phyloP scores from a whole-genome alignment of 2,113 vertebrate genomes.

The Pagrus major region DNA sequence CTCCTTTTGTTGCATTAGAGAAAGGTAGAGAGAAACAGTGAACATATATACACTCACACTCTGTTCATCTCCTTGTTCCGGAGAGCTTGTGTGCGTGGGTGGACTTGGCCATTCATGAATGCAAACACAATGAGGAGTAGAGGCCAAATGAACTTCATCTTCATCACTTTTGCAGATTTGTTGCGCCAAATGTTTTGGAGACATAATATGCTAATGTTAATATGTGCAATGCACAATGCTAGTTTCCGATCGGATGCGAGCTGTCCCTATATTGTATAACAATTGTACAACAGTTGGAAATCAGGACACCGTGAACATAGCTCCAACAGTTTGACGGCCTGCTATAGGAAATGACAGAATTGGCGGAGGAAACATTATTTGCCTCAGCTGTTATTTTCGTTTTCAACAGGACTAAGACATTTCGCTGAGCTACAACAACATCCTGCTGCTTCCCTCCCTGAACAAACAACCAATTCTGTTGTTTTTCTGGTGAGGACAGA shows the following conservation, averaged over 20 bases:
- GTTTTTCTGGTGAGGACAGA: not conserved
- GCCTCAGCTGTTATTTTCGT: not conserved
- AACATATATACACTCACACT: conserved; percentile 13
- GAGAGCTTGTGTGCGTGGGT: conserved; percentile 7
- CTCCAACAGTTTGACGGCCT: not conserved
- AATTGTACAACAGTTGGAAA: not conserved
- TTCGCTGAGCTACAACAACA: not conserved
- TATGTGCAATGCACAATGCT: not conserved
- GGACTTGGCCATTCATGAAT: conserved; percentile 36
- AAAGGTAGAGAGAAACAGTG: conserved; percentile 46
- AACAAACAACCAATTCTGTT: not conserved
- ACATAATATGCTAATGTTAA: not conserved
- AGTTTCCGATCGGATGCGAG: not conserved
- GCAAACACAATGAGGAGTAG: not conserved
- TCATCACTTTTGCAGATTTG: not conserved
- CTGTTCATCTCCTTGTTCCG: conserved; percentile 19
- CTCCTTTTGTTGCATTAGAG: conserved; percentile 63
- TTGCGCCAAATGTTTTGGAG: not conserved
- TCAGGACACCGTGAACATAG: not conserved
- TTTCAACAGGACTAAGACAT: no score
- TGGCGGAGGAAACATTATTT: not conserved
- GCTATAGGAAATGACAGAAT: not conserved
- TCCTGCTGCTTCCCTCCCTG: not conserved
- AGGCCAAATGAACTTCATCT: not conserved
- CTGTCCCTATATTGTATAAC: not conserved